A percentile compares a stretch with the other conserved stretches of the same genome.
These are phyloP conservation scores for Hypomesus transpacificus DNA, from an alignment of 2,113 vertebrate genomes.

Conservation along the genomic window DNA sequence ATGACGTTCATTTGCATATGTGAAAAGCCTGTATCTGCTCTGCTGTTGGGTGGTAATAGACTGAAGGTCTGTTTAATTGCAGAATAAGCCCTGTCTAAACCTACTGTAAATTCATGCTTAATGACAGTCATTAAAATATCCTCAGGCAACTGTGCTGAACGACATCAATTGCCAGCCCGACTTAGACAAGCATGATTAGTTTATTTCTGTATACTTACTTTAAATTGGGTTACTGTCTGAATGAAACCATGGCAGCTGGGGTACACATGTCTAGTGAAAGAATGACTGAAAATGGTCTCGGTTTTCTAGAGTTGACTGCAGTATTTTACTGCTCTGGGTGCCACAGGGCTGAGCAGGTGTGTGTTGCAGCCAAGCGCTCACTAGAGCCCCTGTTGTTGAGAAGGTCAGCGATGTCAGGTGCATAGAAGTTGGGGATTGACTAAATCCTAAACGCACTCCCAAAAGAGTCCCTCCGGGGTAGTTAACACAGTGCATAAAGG, in stretches of 20 bases:
- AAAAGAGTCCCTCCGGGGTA: not conserved
- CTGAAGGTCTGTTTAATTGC: not conserved
- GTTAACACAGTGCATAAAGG: not conserved
- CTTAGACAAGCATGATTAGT: not conserved
- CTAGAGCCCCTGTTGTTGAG: no score
- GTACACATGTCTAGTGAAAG: no score
- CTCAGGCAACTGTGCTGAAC: slow-evolving; percentile 1
- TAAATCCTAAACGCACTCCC: no score
- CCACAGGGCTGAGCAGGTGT: no score
- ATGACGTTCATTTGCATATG: not conserved
- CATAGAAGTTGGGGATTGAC: no score
- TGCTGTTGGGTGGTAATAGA: not conserved
- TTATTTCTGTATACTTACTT: not conserved
- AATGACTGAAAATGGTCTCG: no score
- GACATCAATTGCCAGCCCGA: not conserved
- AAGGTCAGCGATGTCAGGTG: no score
- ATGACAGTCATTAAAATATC: not conserved
- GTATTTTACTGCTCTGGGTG: no score
- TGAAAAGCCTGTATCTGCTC: not conserved
- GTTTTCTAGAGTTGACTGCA: no score
- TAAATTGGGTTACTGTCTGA: not conserved
- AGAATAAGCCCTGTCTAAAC: not conserved
- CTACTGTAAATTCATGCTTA: not conserved
- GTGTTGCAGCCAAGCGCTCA: no score
- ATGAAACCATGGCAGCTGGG: no score